phyloP scores from a whole-genome alignment of 2,888 invertebrate genomes.

The Polydesmus complanatus region DNA sequence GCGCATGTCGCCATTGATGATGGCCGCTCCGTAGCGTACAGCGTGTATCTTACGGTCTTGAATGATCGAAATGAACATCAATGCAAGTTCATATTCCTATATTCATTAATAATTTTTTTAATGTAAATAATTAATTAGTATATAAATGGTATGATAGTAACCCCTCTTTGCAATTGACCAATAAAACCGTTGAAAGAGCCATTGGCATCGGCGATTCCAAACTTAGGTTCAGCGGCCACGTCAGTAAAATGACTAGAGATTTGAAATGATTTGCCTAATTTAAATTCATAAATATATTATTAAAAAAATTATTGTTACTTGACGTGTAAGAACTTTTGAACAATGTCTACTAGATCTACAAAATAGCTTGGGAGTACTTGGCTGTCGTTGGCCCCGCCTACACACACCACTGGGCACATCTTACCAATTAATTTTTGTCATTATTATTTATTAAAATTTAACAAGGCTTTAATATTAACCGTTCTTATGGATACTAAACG shows the following conservation, averaged over 20 bases:
- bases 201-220: not conserved
- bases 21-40: not conserved
- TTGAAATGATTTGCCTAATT: not conserved
- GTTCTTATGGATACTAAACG: not conserved
- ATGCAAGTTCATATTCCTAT: not conserved
- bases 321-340: not conserved
- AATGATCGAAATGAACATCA: not conserved
- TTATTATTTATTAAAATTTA: not conserved
- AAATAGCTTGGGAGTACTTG: not conserved
- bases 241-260: not conserved
- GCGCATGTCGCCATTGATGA: not conserved
- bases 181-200: not conserved
- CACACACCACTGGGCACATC: not conserved
- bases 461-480: not conserved
- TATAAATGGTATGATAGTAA: too few species aligned
- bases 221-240: too few species aligned
- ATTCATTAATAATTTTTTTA: too few species aligned
- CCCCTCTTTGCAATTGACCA: not conserved
- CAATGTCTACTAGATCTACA: not conserved
- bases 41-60: not conserved
- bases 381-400: not conserved
- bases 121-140: too few species aligned
- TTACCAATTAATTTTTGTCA: not conserved
- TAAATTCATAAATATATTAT: not conserved
- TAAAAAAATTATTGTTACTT: not conserved